Percentiles rank a stretch among this genome's conserved stretches.
Conservation (phyloP, 53 echinoderm and acorn worm genomes). For the Actinopyga echinites region DNA sequence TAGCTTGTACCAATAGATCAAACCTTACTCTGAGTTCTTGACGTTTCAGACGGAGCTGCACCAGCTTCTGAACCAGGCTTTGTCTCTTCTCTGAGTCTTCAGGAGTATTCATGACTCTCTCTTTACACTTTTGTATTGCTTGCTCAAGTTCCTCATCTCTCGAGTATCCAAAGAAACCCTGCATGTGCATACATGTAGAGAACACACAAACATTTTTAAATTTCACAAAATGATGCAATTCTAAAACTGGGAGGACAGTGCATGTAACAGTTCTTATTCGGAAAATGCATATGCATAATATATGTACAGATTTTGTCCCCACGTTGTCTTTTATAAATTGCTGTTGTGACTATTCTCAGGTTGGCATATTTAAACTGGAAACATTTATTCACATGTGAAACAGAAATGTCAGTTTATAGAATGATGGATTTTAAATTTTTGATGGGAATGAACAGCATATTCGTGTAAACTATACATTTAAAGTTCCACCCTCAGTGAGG, state of each 20-base stretch:
- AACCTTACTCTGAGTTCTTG: slow-evolving; percentile 79
- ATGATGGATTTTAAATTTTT: no score
- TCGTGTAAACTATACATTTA: no score
- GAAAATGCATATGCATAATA: no score
- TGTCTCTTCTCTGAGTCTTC: slow-evolving; percentile 83
- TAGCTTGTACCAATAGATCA: no score
- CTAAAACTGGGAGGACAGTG: background rate
- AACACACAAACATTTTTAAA: background rate
- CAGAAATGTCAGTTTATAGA: no score
- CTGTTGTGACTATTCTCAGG: no score
- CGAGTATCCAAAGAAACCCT: slow-evolving; percentile 96
- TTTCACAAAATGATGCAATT: background rate
- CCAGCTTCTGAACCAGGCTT: slow-evolving; percentile 79
- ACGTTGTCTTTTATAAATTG: no score
- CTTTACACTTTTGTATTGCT: slow-evolving; percentile 90
- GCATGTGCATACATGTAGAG: slow-evolving; percentile 3
- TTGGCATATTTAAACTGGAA: no score
- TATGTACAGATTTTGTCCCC: no score
- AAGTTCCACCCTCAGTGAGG: no score
- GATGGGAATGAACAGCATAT: no score
- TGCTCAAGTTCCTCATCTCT: slow-evolving; percentile 82
- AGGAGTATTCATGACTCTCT: slow-evolving; percentile 61
- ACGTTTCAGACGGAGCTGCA: slow-evolving; percentile 92
- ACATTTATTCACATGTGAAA: no score
- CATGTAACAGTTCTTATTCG: background rate